Conservation (phyloP, 2,797 vertebrate species). For the Dendrocincla tyrannina region DNA sequence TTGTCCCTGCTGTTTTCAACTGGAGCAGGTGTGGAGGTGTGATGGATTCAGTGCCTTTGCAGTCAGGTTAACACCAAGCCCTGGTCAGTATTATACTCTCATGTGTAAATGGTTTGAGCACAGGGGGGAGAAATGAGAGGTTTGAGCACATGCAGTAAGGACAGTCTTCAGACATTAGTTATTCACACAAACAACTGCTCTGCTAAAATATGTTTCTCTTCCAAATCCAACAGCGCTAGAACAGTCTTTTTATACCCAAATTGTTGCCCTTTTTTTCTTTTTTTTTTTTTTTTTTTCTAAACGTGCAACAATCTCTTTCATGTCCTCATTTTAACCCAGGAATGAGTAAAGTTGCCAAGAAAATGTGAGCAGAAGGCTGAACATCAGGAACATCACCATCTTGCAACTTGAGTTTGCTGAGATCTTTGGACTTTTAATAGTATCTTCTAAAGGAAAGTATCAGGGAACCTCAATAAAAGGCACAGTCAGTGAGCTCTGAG, state of each 20-base stretch:
- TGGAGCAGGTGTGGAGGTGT: rapidly evolving
- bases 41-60: not conserved
- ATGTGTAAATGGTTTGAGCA: not conserved
- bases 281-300: not conserved
- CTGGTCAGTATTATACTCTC: not conserved
- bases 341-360: not conserved
- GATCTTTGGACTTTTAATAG: not conserved
- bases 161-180: not conserved
- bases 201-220: not conserved
- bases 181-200: not conserved
- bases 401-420: not conserved
- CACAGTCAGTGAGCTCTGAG: not conserved
- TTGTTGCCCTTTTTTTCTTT: not conserved
- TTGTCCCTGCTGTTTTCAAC: not conserved
- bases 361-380: not conserved
- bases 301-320: not conserved
- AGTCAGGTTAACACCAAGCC: not conserved
- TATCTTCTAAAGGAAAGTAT: not conserved
- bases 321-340: not conserved
- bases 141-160: rapidly evolving
- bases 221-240: not conserved
- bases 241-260: not conserved
- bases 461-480: not conserved
- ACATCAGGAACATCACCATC: not conserved
- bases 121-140: not conserved